phyloP scores from a whole-genome alignment of 2,797 vertebrate species.

The Philypnodon macrostomus region DNA sequence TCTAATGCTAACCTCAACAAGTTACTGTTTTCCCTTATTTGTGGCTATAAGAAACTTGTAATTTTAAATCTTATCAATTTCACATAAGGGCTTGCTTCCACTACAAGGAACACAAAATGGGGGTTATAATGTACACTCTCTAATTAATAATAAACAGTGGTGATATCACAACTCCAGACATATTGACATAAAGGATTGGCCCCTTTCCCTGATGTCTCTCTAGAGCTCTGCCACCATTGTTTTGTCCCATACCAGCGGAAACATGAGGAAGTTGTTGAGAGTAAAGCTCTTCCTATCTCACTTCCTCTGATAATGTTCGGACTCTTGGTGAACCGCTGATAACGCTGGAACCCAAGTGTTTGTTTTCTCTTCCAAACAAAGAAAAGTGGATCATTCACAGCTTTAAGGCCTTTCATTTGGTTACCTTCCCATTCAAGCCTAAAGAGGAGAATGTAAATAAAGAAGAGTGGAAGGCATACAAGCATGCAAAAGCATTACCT shows the following conservation, averaged over 20 bases:
- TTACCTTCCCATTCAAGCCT: conserved; percentile 37
- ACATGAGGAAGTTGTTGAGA: conserved; percentile 85
- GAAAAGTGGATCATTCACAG: conserved; percentile 33
- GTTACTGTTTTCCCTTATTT: too few relatives aligned
- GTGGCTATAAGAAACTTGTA: too few relatives aligned
- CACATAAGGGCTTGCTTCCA: too few relatives aligned
- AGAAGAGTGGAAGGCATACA: conserved; percentile 35
- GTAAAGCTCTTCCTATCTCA: conserved; percentile 82
- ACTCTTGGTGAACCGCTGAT: conserved; percentile 62
- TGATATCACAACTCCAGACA: too few relatives aligned
- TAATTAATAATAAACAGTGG: too few relatives aligned
- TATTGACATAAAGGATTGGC: too few relatives aligned
- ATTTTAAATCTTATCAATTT: too few relatives aligned
- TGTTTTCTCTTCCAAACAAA: conserved; percentile 37
- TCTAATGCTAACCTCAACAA: too few relatives aligned
- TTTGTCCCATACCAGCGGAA: conserved; percentile 69
- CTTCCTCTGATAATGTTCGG: conserved; percentile 58
- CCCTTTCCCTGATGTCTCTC: conserved; percentile 19
- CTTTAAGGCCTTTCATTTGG: conserved; percentile 19
- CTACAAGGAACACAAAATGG: too few relatives aligned
- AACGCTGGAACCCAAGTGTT: conserved; percentile 20
- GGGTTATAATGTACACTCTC: too few relatives aligned
- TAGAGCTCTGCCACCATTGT: conserved; percentile 50
- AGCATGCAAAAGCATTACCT: conserved; percentile 44
- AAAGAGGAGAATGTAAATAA: conserved; percentile 51